phyloP scores from a whole-genome alignment of 2,888 invertebrate genomes.

The Caenorhabditis panamensis region DNA sequence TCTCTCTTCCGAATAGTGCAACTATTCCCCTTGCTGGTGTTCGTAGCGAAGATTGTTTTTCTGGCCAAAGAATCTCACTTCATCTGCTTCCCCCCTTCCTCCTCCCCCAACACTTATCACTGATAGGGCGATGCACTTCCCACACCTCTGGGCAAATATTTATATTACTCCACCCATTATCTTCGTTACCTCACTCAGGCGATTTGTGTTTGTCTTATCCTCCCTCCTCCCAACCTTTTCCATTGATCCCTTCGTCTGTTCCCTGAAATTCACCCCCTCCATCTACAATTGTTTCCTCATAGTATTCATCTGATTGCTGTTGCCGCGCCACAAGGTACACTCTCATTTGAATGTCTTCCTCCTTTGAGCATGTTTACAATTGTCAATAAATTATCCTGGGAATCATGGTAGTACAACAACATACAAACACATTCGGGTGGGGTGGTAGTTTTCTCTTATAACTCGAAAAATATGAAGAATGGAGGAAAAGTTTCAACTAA shows the following conservation, averaged over 20 bases:
- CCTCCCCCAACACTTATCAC: neutral
- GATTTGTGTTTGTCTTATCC: neutral
- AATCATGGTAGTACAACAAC: no score
- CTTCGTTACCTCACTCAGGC: constrained; percentile 4
- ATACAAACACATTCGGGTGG: no score
- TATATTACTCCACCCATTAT: constrained; percentile 30
- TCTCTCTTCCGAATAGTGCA: constrained; percentile 4
- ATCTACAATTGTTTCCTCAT: neutral
- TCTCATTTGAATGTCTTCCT: neutral
- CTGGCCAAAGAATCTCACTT: constrained; percentile 16
- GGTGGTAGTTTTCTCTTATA: no score
- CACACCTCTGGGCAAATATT: constrained; percentile 39
- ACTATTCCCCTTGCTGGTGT: neutral
- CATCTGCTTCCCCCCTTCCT: neutral
- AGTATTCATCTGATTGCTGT: neutral
- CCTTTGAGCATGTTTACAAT: neutral
- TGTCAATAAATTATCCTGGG: neutral
- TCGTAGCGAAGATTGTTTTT: constrained; percentile 8
- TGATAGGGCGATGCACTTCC: neutral
- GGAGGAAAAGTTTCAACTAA: no score
- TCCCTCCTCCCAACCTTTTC: neutral
- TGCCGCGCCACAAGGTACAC: constrained; percentile 13
- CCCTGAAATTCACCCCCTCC: neutral
- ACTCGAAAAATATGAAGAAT: no score
- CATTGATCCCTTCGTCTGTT: neutral